Evolutionary conservation across 2,888 invertebrate species (phyloP), one percentile per base, ranked within the genome.

Genomic region (Conus canariensis): DNA sequence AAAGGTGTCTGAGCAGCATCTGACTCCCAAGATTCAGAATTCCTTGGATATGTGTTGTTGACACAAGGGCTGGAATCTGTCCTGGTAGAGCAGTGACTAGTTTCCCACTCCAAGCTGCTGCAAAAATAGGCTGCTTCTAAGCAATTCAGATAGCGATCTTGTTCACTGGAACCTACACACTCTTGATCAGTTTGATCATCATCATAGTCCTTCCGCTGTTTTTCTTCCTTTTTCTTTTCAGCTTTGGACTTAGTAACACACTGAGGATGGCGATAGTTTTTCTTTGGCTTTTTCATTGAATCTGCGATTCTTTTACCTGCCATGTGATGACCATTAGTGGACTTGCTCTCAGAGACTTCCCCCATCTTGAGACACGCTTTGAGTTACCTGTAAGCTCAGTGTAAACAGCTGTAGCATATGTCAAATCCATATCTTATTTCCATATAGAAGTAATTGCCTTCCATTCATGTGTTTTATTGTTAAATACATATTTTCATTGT

Each of bases 141-240:
- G 82, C 22, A 58, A 25, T 58, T 56, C 58, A 22, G 1, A 80
- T 30, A 30, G 77, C 30, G 16, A 5, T 30, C 16, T 30, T 30
- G 12, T 30, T 30, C 25, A 30, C 14, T 16, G 77, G 9, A 10
- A 30, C 14, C 22, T 30, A 74, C n/a, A 22, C 8, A n/a, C 74
- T 10, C 58, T 58, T 83, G 19, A 22, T 7, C 8, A 7, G 25
- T 19, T 25, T 9, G 7, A 56, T 19, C 58, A 8, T 7, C 12
- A 7, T 58, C 22, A 58, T 25, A 5, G 22, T 58, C 19, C 22
- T 22, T 56, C 56, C 22, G 1, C 22, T 86, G 25, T 10, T 64
- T 86, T 22, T 86, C 19, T 45, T 86, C 64, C 86, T 86, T 86
- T 58, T 86, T 86, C 86, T 85, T 85, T 25, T 59, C 14, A 12